Evolutionary conservation across 2,888 invertebrate species (phyloP).

Genomic region (Cecidostiba fungosa): DNA sequence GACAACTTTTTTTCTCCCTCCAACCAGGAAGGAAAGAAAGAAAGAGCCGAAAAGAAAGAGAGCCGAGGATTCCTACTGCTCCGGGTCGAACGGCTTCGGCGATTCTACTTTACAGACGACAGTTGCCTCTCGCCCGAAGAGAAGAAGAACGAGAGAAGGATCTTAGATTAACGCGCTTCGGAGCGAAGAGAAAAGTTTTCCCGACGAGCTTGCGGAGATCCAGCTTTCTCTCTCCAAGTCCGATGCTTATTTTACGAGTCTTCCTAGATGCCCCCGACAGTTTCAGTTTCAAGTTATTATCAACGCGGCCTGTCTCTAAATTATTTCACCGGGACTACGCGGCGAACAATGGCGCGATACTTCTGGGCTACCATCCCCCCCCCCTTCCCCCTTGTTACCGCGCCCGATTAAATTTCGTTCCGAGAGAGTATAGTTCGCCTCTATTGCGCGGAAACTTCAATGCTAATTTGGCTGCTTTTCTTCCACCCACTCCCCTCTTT

Average conservation of each 20-base stretch:
- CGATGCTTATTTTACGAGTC: background rate
- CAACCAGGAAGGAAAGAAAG: background rate
- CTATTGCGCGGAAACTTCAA: conserved; percentile 49
- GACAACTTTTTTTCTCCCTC: conserved; percentile 48
- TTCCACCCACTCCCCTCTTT: background rate
- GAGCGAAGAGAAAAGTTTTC: conserved; percentile 62
- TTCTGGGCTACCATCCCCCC: background rate
- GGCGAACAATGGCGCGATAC: conserved; percentile 43
- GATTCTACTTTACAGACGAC: conserved; percentile 61
- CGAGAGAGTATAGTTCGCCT: background rate
- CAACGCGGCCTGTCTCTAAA: conserved; percentile 43
- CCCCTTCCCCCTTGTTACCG: conserved; percentile 41
- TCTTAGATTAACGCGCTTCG: conserved; percentile 63
- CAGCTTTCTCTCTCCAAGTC: conserved; percentile 6
- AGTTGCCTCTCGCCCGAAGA: conserved; percentile 54
- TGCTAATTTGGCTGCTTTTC: conserved; percentile 53
- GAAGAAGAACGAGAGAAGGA: conserved; percentile 58
- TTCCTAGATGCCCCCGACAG: conserved; percentile 32
- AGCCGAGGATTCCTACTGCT: conserved; percentile 35
- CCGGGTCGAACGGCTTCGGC: conserved; percentile 53
- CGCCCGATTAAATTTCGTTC: conserved; percentile 54
- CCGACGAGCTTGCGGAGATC: conserved; percentile 51
- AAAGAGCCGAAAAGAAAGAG: background rate
- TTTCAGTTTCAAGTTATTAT: conserved; percentile 62
- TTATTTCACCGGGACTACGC: conserved; percentile 51